A percentile compares a stretch with the other conserved stretches of the same genome.
Evolutionary conservation across 2,113 vertebrate species (phyloP).

Genomic region (Motacilla alba): DNA sequence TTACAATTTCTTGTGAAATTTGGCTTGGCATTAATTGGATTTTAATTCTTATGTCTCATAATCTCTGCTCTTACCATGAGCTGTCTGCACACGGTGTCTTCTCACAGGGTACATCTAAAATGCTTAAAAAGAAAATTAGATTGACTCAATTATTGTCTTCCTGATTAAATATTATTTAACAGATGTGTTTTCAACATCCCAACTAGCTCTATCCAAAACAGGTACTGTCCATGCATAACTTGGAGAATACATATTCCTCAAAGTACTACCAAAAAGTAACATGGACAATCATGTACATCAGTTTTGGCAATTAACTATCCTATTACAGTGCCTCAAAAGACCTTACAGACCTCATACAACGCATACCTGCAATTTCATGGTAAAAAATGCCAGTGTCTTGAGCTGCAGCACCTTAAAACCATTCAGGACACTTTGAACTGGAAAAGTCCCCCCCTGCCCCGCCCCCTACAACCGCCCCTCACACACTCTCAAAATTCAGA

Average conservation of each 20-base stretch:
- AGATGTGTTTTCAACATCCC: neutral
- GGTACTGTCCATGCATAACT: neutral
- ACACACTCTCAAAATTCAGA: too few relatives aligned
- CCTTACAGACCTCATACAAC: neutral
- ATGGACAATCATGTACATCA: neutral
- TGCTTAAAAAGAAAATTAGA: neutral
- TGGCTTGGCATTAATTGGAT: neutral
- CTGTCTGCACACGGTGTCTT: neutral
- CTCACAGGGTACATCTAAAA: neutral
- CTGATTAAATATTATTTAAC: neutral
- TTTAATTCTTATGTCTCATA: neutral
- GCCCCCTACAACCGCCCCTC: accelerated
- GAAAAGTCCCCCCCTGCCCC: accelerated
- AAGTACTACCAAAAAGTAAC: neutral
- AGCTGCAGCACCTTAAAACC: neutral
- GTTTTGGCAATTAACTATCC: neutral
- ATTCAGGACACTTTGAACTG: neutral
- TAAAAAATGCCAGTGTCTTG: neutral
- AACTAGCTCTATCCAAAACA: neutral
- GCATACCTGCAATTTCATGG: neutral
- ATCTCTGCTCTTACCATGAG: neutral
- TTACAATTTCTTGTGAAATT: neutral
- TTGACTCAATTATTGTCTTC: neutral
- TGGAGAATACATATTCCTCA: neutral
- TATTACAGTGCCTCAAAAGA: neutral